A percentile compares a stretch with the other conserved stretches of the same genome.
phyloP scores from a whole-genome alignment of 2,888 invertebrate species.

The Drosophila fungiperda region DNA sequence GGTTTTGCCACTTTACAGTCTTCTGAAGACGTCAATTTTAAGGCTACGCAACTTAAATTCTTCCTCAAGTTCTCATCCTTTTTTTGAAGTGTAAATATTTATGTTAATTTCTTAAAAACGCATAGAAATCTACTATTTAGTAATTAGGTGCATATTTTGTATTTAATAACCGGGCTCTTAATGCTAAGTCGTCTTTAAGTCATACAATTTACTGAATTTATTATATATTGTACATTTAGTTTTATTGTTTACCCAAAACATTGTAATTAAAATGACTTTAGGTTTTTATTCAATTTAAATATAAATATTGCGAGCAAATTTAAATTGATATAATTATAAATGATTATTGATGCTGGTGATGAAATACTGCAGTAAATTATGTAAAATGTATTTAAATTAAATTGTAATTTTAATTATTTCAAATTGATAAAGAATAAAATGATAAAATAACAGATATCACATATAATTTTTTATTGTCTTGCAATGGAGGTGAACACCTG shows the following conservation, averaged over 20 bases:
- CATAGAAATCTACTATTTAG: constrained; percentile 54
- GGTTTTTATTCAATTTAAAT: constrained; percentile 39
- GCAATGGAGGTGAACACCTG: background rate
- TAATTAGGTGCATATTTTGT: constrained; percentile 35
- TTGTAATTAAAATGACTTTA: constrained; percentile 59
- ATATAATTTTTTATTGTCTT: background rate
- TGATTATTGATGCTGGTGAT: constrained; percentile 39
- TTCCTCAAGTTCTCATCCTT: constrained; percentile 25
- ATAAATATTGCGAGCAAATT: constrained; percentile 17
- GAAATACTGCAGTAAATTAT: constrained; percentile 68
- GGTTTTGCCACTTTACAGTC: constrained; percentile 79
- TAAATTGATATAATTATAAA: constrained; percentile 20
- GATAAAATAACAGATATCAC: constrained; percentile 38
- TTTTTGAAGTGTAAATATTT: constrained; percentile 70
- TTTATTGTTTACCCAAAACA: constrained; percentile 48
- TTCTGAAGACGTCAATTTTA: constrained; percentile 73
- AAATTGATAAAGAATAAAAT: constrained; percentile 76
- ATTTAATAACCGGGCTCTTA: constrained; percentile 61
- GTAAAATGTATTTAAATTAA: constrained; percentile 77
- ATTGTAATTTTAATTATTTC: constrained; percentile 81
- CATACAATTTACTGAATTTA: constrained; percentile 71
- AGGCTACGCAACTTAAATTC: constrained; percentile 49
- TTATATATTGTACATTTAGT: constrained; percentile 75
- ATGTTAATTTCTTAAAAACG: constrained; percentile 58
- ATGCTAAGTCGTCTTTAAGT: constrained; percentile 65